These are phyloP conservation scores for Drosophila subsilvestris DNA, from an alignment of 2,888 invertebrate genomes.

Conservation along the genomic window DNA sequence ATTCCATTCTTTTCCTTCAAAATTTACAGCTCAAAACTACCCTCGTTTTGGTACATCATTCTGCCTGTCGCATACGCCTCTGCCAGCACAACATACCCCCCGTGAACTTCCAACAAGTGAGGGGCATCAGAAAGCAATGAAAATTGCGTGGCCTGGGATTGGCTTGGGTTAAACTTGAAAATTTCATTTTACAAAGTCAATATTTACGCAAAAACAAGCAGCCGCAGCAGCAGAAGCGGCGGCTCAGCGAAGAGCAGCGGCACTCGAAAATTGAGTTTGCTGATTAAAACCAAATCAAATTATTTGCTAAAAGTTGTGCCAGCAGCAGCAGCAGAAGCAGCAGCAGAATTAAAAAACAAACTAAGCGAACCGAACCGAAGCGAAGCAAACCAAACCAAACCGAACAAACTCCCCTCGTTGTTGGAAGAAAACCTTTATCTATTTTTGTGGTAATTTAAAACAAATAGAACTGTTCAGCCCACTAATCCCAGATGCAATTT, in stretches of 20 bases:
- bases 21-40: background rate
- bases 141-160: conserved; percentile 46
- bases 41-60: background rate
- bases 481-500: conserved; percentile 45
- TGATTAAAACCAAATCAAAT: conserved; percentile 84
- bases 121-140: conserved; percentile 2
- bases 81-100: background rate
- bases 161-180: conserved; percentile 78
- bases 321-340: conserved; percentile 21
- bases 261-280: conserved; percentile 51
- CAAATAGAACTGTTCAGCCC: conserved; percentile 68
- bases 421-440: conserved; percentile 65
- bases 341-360: conserved; percentile 29
- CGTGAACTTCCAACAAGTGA: background rate
- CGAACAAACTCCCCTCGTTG: conserved; percentile 38
- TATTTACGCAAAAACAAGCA: conserved; percentile 65
- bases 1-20: no score
- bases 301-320: conserved; percentile 79
- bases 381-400: no score
- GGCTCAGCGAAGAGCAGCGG: background rate
- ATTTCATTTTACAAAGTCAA: conserved; percentile 81
- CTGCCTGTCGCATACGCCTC: background rate
- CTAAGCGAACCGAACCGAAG: background rate
- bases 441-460: conserved; percentile 82
- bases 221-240: background rate